Conservation (phyloP, 2,888 invertebrate species). For the Sinopyrophorus schimmeli region DNA sequence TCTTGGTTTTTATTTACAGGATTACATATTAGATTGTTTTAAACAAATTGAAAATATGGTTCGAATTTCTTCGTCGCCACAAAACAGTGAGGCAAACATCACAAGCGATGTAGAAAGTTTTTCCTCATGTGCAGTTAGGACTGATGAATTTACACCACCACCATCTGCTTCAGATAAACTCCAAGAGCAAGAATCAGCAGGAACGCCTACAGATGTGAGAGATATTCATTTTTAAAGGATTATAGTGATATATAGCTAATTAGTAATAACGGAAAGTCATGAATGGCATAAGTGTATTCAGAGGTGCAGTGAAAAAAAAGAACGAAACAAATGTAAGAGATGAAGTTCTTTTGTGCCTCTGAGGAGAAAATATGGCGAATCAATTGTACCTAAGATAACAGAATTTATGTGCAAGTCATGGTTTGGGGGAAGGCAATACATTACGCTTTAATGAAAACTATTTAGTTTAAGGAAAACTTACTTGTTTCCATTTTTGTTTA, state of each 20-base stretch:
- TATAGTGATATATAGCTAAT: conserved; percentile 30
- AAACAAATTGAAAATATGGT: conserved; percentile 81
- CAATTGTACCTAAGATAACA: conserved; percentile 32
- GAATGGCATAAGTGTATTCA: conserved; percentile 29
- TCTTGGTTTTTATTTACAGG: conserved; percentile 61
- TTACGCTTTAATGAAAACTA: conserved; percentile 51
- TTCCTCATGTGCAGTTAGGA: conserved; percentile 37
- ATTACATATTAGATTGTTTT: conserved; percentile 77
- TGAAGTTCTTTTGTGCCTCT: too few species aligned
- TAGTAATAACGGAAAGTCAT: conserved; percentile 27
- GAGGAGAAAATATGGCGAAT: too few species aligned
- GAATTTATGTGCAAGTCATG: conserved; percentile 35
- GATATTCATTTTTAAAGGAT: conserved; percentile 69
- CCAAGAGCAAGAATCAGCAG: conserved; percentile 71
- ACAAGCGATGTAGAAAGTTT: conserved; percentile 19
- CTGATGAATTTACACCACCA: conserved; percentile 46
- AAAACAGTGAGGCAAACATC: conserved; percentile 42
- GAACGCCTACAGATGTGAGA: conserved; percentile 83
- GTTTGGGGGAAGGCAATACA: conserved; percentile 55
- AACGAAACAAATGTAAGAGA: too few species aligned
- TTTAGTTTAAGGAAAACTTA: conserved; percentile 32
- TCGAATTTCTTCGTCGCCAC: conserved; percentile 50
- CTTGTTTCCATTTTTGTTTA: conserved; percentile 23
- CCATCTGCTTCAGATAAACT: conserved; percentile 55
- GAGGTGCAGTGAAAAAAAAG: conserved; percentile 23